Base-by-base conservation (phyloP, 2,113 vertebrate genomes). In the Lampris megalopsis region DNA sequence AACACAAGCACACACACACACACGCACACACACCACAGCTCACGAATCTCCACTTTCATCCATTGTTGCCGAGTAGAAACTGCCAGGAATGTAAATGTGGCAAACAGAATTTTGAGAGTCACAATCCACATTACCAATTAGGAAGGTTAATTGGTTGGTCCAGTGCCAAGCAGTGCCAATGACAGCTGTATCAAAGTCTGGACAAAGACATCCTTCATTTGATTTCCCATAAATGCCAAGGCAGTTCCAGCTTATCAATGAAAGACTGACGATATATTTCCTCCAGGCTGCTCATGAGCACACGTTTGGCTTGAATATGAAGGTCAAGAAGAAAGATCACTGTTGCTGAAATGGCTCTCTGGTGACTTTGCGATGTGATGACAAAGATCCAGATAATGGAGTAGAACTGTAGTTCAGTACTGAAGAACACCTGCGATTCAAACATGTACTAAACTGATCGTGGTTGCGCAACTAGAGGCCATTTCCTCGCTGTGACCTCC, bases 111-210 rank as follows among this genome's bases (percentile, higher is more conserved):
- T 92, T 88, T 82, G 88, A 82, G 52, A 68, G 63, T 65, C 36
- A 81, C 82, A 88, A 91, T 86, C 88, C 81, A 70, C 74, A 81
- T 62, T 80, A 77, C 82, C 81, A 86, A 92, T 94, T 91, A 87
- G 13, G 35, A 77, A 82, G 88, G 92, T 91, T 92, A 93, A 92
- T 94, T 92, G 84, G 84, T 87, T 91, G 91, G 86, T 81, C 70
- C 24, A 40, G 69, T 86, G 87, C 89, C 89, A 93, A 92, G 86
- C 61, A 61, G 75, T 83, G 78, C 59, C 71, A 79, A 76, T 53
- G 37, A 75, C 77, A 53, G 63, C 80, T 66, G 73, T 79, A 63
- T 86, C n/a, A 52, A 60, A 61, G 58, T 70, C 52, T 71, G 60
- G 48, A 59, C 67, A 45, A 36, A 68, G 63, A 67, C 56, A 61